These are phyloP conservation scores for Uropsilus gracilis DNA, from an alignment of 2,113 vertebrate species.

Conservation along the genomic window DNA sequence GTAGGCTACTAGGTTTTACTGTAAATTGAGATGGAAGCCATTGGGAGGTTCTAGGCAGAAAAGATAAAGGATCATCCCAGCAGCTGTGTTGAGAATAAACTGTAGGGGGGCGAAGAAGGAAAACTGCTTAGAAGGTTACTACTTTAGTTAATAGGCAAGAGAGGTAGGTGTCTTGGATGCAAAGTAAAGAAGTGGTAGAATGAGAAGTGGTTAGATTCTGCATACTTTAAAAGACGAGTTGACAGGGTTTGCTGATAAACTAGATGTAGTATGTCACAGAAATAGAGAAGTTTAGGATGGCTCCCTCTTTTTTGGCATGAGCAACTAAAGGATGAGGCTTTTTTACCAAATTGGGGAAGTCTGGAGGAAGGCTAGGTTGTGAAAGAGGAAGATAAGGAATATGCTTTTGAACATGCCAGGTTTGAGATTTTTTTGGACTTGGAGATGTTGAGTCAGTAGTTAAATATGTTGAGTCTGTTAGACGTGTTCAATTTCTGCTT, in stretches of 20 bases:
- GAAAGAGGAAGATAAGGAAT: background rate
- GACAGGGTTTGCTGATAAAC: background rate
- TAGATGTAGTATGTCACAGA: background rate
- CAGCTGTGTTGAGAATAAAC: background rate
- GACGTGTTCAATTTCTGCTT: background rate
- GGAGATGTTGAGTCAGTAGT: background rate
- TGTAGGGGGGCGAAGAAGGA: background rate
- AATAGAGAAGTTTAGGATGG: background rate
- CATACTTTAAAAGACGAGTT: background rate
- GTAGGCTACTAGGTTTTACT: background rate
- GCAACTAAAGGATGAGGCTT: background rate
- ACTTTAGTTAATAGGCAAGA: background rate
- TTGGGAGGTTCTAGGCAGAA: background rate
- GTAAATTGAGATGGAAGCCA: background rate
- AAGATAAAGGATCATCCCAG: background rate
- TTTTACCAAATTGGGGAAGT: background rate
- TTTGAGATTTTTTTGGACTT: background rate
- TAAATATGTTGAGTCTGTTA: background rate
- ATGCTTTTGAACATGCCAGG: background rate
- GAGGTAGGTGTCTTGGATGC: background rate
- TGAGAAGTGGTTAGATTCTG: background rate
- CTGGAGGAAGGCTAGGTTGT: background rate
- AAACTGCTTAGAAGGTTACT: background rate
- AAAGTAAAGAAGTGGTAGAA: background rate
- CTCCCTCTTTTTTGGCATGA: background rate